Conservation (phyloP, 2,888 invertebrate genomes). For the Cistogaster globosa region DNA sequence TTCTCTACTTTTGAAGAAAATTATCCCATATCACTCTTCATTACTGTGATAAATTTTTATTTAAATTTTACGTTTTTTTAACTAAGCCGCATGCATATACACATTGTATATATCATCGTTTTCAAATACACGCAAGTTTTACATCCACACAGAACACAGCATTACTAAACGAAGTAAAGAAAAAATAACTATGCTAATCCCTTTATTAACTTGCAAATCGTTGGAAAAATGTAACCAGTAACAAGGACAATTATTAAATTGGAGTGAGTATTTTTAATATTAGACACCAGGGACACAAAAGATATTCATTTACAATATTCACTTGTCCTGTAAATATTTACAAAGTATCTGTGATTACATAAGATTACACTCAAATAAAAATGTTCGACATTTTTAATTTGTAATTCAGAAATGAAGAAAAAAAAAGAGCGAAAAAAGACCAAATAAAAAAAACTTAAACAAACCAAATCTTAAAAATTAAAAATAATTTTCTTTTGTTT, state of each 20-base stretch:
- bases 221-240: slow-evolving; percentile 47
- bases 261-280: slow-evolving; percentile 49
- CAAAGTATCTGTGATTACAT: background rate
- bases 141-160: slow-evolving; percentile 37
- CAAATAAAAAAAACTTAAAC: too few relatives aligned
- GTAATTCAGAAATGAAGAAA: too few relatives aligned
- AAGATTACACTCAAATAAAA: slow-evolving; percentile 2
- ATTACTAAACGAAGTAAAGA: background rate
- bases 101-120: background rate
- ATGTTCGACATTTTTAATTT: background rate
- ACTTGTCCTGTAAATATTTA: slow-evolving; percentile 31
- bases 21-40: slow-evolving; percentile 65
- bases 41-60: slow-evolving; percentile 51
- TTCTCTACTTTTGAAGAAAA: slow-evolving; percentile 1
- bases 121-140: background rate
- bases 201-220: slow-evolving; percentile 74
- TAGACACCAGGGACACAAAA: slow-evolving; percentile 55
- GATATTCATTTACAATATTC: slow-evolving; percentile 30
- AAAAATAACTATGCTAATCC: slow-evolving; percentile 71
- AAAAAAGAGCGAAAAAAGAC: too few relatives aligned
- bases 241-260: slow-evolving; percentile 43
- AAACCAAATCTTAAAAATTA: too few relatives aligned
- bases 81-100: background rate
- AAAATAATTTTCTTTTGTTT: too few relatives aligned
- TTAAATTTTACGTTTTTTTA: slow-evolving; percentile 7